These are phyloP conservation scores for Sorex maritimensis DNA, from an alignment of 2,797 vertebrate species.

Conservation along the genomic window DNA sequence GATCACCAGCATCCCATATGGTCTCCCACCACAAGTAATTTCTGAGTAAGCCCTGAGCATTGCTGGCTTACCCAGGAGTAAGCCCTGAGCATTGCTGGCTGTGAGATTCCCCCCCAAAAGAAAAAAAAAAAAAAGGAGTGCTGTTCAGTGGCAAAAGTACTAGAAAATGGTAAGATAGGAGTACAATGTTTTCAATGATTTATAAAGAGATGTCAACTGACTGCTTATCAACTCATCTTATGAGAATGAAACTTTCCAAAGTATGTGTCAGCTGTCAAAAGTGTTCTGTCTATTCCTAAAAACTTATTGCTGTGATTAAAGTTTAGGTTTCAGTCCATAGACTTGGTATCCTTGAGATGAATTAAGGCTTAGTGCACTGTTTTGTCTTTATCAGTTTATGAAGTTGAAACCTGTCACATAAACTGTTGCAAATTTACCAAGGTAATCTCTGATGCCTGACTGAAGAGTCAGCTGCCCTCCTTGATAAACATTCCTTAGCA, in stretches of 20 bases:
- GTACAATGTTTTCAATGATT: not conserved
- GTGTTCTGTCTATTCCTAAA: not conserved
- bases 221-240: not conserved
- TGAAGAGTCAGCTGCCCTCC: not conserved
- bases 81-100: too few relatives aligned
- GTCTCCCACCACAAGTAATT: too few relatives aligned
- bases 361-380: not conserved
- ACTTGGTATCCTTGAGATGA: not conserved
- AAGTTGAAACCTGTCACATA: not conserved
- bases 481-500: not conserved
- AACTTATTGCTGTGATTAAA: not conserved
- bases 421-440: not conserved
- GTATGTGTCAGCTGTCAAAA: not conserved
- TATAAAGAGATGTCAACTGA: too few relatives aligned
- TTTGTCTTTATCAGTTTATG: not conserved
- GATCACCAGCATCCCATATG: too few relatives aligned
- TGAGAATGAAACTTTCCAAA: not conserved
- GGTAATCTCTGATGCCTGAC: not conserved
- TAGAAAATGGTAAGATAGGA: not conserved
- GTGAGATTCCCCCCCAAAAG: too few relatives aligned
- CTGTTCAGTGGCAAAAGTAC: not conserved
- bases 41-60: too few relatives aligned
- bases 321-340: not conserved
- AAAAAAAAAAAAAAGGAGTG: too few relatives aligned
- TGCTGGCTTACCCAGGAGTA: too few relatives aligned